Percentiles rank a stretch among this genome's conserved stretches.
phyloP scores from a whole-genome alignment of 2,797 vertebrate genomes.

The Anomalospiza imberbis region DNA sequence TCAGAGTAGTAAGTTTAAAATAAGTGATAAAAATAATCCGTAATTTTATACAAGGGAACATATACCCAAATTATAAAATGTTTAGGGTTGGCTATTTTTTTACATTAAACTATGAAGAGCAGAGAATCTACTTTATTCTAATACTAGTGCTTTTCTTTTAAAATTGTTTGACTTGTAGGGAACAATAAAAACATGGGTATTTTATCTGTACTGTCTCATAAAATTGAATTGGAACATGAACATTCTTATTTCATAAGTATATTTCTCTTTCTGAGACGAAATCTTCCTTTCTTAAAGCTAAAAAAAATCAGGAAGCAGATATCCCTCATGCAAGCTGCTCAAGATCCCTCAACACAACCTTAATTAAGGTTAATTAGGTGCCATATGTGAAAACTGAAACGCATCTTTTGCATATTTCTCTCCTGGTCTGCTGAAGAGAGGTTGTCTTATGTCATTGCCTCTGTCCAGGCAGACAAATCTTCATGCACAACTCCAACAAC shows the following conservation, averaged over 20 bases:
- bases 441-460: background rate
- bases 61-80: rapidly evolving
- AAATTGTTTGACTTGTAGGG: background rate
- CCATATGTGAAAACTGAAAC: background rate
- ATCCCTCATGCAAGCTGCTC: background rate
- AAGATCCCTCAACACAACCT: background rate
- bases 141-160: background rate
- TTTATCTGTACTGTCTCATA: background rate
- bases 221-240: background rate
- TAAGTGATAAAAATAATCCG: background rate
- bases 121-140: background rate
- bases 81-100: background rate
- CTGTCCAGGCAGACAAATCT: background rate
- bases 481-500: rapidly evolving
- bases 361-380: background rate
- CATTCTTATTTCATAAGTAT: background rate
- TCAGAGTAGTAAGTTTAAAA: background rate
- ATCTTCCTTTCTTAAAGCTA: background rate
- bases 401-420: background rate
- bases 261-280: background rate
- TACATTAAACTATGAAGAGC: background rate
- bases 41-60: background rate
- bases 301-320: background rate
- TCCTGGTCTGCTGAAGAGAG: background rate
- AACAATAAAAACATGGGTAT: background rate